phyloP scores from a whole-genome alignment of 2,797 vertebrate species.

The Oceanodroma leucorhoa region DNA sequence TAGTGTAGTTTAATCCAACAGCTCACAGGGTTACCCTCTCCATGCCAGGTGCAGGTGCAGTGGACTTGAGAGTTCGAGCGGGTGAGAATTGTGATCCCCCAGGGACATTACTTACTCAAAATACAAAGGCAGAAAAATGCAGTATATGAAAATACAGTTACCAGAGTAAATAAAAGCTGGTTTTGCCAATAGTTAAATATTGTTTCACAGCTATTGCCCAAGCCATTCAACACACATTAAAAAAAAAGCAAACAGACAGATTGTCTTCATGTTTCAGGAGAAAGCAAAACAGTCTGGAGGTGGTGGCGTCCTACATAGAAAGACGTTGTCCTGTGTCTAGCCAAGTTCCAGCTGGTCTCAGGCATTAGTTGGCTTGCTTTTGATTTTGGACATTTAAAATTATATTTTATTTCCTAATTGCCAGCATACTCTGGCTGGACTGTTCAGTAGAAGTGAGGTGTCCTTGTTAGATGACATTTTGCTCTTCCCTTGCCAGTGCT shows the following conservation, averaged over 20 bases:
- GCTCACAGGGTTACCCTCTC: background rate
- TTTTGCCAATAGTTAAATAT: conserved; percentile 20
- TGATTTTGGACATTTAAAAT: background rate
- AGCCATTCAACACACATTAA: background rate
- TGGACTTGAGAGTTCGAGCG: background rate
- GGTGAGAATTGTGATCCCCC: background rate
- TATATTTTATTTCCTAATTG: background rate
- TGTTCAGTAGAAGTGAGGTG: background rate
- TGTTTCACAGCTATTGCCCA: background rate
- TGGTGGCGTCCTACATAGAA: background rate
- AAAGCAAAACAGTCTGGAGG: conserved; percentile 24
- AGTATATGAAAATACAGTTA: conserved; percentile 3
- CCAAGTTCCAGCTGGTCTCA: background rate
- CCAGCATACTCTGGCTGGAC: background rate
- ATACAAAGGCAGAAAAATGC: background rate
- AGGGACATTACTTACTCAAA: background rate
- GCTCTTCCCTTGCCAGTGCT: background rate
- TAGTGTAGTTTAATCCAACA: conserved; percentile 32
- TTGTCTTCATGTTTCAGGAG: background rate
- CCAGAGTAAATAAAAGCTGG: conserved; percentile 1
- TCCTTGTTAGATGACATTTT: background rate
- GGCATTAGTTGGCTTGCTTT: background rate
- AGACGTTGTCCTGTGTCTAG: background rate
- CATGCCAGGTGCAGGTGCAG: background rate
- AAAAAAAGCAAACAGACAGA: background rate